A percentile compares a stretch with the other conserved stretches of the same genome.
Conservation (phyloP, 2,113 vertebrate species). For the Megalops atlanticus region DNA sequence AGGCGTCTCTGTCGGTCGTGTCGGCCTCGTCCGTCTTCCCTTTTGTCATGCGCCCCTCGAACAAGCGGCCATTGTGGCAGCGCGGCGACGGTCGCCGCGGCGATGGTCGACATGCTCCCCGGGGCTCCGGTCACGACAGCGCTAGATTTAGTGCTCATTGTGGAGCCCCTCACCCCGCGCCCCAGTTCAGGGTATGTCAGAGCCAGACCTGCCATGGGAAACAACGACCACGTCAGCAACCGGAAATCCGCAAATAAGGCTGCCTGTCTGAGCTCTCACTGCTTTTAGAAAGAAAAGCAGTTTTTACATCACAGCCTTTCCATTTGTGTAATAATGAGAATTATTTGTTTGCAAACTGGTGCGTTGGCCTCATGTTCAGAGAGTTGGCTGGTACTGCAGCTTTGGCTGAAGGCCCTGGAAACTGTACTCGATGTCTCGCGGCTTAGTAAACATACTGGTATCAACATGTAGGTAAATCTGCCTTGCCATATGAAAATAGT, state of each 20-base stretch:
- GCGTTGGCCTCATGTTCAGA: too few species aligned
- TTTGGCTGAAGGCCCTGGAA: too few species aligned
- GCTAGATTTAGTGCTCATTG: background rate
- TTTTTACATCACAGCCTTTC: background rate
- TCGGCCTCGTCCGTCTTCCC: background rate
- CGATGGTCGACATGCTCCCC: background rate
- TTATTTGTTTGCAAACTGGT: too few species aligned
- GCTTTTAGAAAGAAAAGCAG: background rate
- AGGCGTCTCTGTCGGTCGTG: background rate
- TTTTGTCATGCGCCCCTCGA: background rate
- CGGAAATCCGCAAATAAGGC: background rate
- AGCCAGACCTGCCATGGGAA: background rate
- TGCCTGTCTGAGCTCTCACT: background rate
- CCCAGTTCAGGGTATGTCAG: background rate
- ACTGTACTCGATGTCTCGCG: too few species aligned
- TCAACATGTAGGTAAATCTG: too few species aligned
- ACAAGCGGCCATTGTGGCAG: conserved; percentile 4
- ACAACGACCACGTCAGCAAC: background rate
- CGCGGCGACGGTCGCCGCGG: background rate
- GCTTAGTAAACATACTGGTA: too few species aligned
- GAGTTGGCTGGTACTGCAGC: too few species aligned
- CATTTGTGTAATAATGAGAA: too few species aligned
- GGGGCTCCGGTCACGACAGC: background rate
- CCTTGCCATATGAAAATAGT: too few species aligned
- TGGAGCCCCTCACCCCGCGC: background rate